These are phyloP conservation scores for Cydia amplana DNA, from an alignment of 1,140 invertebrate genomes.

Conservation along the genomic window DNA sequence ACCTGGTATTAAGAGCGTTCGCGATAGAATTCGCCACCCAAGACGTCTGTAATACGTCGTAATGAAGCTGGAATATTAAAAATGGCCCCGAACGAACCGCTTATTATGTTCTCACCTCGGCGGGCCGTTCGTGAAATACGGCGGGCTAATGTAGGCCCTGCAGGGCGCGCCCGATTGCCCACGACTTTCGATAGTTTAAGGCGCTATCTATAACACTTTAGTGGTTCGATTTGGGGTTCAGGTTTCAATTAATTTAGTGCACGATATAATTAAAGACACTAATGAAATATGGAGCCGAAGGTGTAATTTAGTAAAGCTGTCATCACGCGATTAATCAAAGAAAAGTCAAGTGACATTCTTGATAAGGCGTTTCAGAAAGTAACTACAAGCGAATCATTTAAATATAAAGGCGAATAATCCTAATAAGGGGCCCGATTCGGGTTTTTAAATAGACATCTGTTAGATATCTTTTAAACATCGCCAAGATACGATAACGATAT, in stretches of 20 bases:
- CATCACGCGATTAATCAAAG: too few species aligned
- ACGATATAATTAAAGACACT: not conserved
- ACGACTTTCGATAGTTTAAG: conserved; percentile 57
- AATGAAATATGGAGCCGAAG: not conserved
- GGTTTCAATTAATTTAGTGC: conserved; percentile 23
- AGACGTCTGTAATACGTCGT: conserved; percentile 77
- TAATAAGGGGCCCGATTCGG: too few species aligned
- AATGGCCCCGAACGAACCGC: conserved; percentile 74
- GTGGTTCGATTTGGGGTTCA: conserved; percentile 21
- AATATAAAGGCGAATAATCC: too few species aligned
- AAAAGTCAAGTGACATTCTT: too few species aligned
- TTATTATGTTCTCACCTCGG: conserved; percentile 79
- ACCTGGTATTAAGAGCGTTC: conserved; percentile 73
- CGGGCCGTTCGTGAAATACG: conserved; percentile 72
- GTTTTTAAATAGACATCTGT: too few species aligned
- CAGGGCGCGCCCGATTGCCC: conserved; percentile 45
- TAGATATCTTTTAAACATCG: too few species aligned
- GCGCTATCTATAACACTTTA: conserved; percentile 50
- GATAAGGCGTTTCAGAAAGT: too few species aligned
- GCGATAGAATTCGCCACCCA: conserved; percentile 79
- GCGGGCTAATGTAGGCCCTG: conserved; percentile 68
- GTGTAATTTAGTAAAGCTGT: not conserved
- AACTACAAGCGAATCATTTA: too few species aligned
- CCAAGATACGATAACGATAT: too few species aligned
- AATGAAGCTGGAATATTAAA: conserved; percentile 79